Base-by-base conservation (phyloP, 2,888 invertebrate species). In the Diploptera punctata region DNA sequence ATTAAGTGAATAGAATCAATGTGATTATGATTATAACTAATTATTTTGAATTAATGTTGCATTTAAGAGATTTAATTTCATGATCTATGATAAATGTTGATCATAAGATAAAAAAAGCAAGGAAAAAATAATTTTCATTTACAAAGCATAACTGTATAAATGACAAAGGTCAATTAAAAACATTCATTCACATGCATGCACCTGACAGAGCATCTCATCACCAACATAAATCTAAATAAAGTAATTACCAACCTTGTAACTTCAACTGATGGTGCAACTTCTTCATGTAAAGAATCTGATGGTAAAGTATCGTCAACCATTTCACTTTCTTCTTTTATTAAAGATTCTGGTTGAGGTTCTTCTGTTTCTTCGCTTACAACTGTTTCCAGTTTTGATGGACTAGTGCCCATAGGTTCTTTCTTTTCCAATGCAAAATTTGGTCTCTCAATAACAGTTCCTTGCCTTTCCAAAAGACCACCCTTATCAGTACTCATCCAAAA, bases 361-460 rank as follows among this genome's bases (percentile, higher is more conserved):
- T 57, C 24, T n/a, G 13, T 57, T 19, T 52, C n/a, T 31, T 33
- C 61, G 31, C 31, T 31, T 43, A 21, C 65, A 3, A 65, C 3
- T 21, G 16, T n/a, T 43, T 65, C 65, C 16, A 65, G n/a, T 26
- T n/a, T 65, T 3, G 19, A 13, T 16, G 65, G 65, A 65, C 65
- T 65, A 2, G 31, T 1, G 3, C 18, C 13, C 10, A 10, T 33
- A 21, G 61, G 31, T 4, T 31, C 13, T 16, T 24, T 10, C 24
- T 24, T 10, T 24, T 21, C 24, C n/a, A 57, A 16, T 29, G 57
- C 19, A 43, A 71, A 65, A 26, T 52, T 49, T 16, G 60, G 19
- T 16, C 70, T 57, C 49, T 76, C 75, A 9, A 76, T 73, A 3
- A 76, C 75, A 26, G 76, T 75, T 44, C 38, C 60, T 54, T 76